Evolutionary conservation across 2,888 invertebrate genomes (phyloP).

Genomic region (Agrochola lota): DNA sequence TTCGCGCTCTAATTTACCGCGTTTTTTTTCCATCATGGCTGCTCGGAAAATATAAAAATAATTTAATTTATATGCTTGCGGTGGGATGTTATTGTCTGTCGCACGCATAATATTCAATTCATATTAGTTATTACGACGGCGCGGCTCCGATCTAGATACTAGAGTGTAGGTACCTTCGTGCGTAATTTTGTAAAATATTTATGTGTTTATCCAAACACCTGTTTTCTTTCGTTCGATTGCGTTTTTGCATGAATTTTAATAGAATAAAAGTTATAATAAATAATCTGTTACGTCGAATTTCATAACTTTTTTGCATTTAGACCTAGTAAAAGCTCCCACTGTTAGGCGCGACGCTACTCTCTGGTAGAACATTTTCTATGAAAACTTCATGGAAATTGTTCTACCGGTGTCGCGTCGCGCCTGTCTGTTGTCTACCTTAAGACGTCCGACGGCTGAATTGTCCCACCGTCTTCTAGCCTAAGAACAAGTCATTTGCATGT

Average conservation of each 20-base stretch:
- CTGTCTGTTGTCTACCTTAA: too few species aligned
- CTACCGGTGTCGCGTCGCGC: neutral
- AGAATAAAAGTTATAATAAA: neutral
- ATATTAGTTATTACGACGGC: slow-evolving; percentile 46
- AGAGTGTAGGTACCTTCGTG: neutral
- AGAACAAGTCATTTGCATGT: slow-evolving; percentile 9
- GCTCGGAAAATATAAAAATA: slow-evolving; percentile 31
- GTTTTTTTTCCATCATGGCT: slow-evolving; percentile 37
- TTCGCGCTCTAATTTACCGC: slow-evolving; percentile 33
- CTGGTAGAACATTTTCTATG: neutral
- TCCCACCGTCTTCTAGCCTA: neutral
- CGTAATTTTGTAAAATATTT: slow-evolving; percentile 17
- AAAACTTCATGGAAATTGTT: neutral
- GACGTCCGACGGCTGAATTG: neutral
- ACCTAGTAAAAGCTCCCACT: neutral
- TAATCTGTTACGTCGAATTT: neutral
- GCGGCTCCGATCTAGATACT: slow-evolving; percentile 20
- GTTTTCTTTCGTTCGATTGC: neutral
- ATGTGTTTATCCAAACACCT: slow-evolving; percentile 15
- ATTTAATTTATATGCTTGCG: slow-evolving; percentile 36
- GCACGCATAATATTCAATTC: slow-evolving; percentile 43
- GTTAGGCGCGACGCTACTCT: neutral
- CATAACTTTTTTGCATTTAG: neutral
- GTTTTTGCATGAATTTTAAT: slow-evolving; percentile 7
- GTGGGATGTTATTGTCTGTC: slow-evolving; percentile 48